Conservation (phyloP, 2,113 vertebrate species). For the Fulica atra region DNA sequence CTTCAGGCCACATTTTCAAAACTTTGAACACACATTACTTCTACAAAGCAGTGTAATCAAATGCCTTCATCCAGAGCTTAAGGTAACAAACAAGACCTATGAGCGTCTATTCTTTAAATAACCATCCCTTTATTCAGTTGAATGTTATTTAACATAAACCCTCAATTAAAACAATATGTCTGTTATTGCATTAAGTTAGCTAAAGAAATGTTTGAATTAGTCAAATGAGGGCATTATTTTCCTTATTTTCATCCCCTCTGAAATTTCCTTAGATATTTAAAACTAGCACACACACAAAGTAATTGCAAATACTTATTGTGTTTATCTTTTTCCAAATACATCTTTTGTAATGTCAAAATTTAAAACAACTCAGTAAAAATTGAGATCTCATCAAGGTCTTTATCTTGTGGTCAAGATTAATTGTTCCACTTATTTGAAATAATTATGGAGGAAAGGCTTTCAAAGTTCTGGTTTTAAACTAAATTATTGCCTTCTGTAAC, state of each 20-base stretch:
- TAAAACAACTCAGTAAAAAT: not conserved
- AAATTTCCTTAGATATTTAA: not conserved
- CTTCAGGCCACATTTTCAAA: not conserved
- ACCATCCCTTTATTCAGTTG: not conserved
- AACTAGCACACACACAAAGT: not conserved
- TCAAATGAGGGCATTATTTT: not conserved
- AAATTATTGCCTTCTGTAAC: not conserved
- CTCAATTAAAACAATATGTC: not conserved
- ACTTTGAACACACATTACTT: not conserved
- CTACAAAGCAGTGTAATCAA: not conserved
- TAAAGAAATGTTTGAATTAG: not conserved
- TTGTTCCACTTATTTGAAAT: not conserved
- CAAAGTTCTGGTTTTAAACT: not conserved
- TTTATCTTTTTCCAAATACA: not conserved
- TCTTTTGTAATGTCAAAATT: not conserved
- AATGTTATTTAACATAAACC: not conserved
- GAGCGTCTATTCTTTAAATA: not conserved
- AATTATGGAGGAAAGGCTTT: not conserved
- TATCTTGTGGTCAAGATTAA: not conserved
- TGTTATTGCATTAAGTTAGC: not conserved
- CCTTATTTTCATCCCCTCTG: not conserved
- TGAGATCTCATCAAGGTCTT: not conserved
- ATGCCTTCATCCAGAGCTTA: not conserved
- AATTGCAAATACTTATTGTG: not conserved
- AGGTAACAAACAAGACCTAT: not conserved